Conservation (phyloP, 2,113 vertebrate species). For the Pristiophorus japonicus region DNA sequence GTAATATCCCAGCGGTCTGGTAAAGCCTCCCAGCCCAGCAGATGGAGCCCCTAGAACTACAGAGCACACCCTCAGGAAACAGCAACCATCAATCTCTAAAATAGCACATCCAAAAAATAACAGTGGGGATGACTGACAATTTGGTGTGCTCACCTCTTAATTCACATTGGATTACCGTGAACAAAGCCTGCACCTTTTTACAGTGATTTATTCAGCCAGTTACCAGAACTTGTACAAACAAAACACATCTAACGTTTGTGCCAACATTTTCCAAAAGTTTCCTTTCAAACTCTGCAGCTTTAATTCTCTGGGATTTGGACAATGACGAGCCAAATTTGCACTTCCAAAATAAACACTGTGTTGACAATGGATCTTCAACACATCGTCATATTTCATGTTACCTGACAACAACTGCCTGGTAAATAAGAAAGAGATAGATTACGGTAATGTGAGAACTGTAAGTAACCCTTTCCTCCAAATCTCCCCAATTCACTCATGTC, state of each 20-base stretch:
- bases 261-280: conserved; percentile 7
- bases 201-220: background rate
- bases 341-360: conserved; percentile 13
- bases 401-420: background rate
- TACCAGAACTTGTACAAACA: conserved; percentile 5
- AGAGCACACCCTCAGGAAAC: background rate
- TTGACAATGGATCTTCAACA: background rate
- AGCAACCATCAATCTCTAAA: background rate
- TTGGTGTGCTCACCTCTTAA: background rate
- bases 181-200: background rate
- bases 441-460: background rate
- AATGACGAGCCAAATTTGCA: background rate
- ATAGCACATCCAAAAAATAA: background rate
- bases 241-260: background rate
- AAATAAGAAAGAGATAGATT: background rate
- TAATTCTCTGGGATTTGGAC: background rate
- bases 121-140: background rate
- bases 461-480: background rate
- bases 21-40: background rate
- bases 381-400: background rate
- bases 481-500: background rate
- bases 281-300: conserved; percentile 24
- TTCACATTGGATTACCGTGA: background rate
- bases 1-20: background rate
- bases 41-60: background rate